Percentiles rank a stretch among this genome's conserved stretches.
phyloP scores from a whole-genome alignment of 1,140 invertebrate species.

The Himalopsyche phryganea region DNA sequence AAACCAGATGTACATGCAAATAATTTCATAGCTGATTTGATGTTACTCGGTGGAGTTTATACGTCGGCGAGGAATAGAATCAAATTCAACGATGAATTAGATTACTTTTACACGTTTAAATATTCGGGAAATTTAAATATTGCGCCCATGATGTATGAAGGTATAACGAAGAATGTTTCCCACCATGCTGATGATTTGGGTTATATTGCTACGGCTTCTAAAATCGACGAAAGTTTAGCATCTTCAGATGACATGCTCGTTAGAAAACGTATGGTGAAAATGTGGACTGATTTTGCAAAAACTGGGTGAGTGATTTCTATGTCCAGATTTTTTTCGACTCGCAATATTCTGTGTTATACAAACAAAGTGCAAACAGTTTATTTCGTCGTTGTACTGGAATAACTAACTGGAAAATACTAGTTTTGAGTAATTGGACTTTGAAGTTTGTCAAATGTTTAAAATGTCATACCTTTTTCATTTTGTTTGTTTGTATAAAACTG shows the following conservation, averaged over 20 bases:
- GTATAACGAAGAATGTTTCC: constrained; percentile 40
- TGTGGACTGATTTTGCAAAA: constrained; percentile 55
- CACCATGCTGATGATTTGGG: constrained; percentile 46
- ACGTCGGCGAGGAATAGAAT: constrained; percentile 29
- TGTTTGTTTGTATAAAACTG: too few species aligned
- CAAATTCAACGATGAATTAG: constrained; percentile 36
- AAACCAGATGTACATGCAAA: constrained; percentile 41
- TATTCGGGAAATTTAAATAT: constrained; percentile 47
- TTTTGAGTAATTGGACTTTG: too few species aligned
- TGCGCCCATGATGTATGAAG: constrained; percentile 37
- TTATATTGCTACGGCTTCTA: constrained; percentile 39
- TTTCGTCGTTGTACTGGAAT: too few species aligned
- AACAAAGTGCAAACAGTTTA: too few species aligned
- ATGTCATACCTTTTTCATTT: too few species aligned
- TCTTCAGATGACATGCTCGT: constrained; percentile 40
- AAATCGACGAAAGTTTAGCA: constrained; percentile 31
- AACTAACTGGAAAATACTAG: too few species aligned
- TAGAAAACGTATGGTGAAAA: constrained; percentile 40
- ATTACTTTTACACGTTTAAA: constrained; percentile 48
- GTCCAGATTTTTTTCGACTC: too few species aligned
- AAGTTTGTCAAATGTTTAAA: too few species aligned
- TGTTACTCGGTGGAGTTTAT: constrained; percentile 44
- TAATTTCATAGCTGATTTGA: constrained; percentile 45
- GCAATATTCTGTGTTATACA: too few species aligned
- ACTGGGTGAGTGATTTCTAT: constrained; percentile 49